Base-by-base conservation (phyloP, 2,888 invertebrate genomes). In the Drosophila emarginata region DNA sequence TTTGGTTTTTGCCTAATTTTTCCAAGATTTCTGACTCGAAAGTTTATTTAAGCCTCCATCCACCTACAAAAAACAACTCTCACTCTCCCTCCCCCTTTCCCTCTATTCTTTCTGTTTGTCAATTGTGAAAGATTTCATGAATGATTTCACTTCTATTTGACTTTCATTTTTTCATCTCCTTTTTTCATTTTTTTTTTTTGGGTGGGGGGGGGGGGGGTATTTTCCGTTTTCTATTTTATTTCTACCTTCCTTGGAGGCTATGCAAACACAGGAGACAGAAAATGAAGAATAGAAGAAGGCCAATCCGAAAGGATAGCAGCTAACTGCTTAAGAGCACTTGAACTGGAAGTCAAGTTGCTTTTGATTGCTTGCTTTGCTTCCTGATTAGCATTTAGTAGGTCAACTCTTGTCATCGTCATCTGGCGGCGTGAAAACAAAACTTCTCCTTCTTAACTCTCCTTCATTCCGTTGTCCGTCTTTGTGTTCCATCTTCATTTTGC, bases 311-410 rank as follows among this genome's bases (percentile, higher is more conserved):
- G 53, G 61, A 12, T 40, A 53, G 4, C 32, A 12, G 50, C 18
- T 52, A 57, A 51, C 61, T 50, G 36, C 36, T 15, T 15, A 23
- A 57, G 53, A 78, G 72, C 59, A 71, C 76, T 75, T 78, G 72
- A 74, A 81, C 79, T 76, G 56, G 63, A 58, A 70, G 69, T 69
- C 60, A 67, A 72, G 67, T 61, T 54, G 61, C 75, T 21, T 45
- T 18, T 21, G 11, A 18, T 45, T 45, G 45, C 40, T 45, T 45
- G 21, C 40, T 45, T 45, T 21, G 18, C 45, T 45, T 45, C 18
- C 40, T 87, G 85, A 82, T 84, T 84, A 87, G 87, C 84, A 84
- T 84, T 84, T 85, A 87, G 83, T 87, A 65, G 84, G 86, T 87
- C 88, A 87, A 57, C 74, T 74, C 78, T 66, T 62, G 36, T 39